Conservation (phyloP, 2,113 vertebrate genomes). For the Cyanocitta stelleri region DNA sequence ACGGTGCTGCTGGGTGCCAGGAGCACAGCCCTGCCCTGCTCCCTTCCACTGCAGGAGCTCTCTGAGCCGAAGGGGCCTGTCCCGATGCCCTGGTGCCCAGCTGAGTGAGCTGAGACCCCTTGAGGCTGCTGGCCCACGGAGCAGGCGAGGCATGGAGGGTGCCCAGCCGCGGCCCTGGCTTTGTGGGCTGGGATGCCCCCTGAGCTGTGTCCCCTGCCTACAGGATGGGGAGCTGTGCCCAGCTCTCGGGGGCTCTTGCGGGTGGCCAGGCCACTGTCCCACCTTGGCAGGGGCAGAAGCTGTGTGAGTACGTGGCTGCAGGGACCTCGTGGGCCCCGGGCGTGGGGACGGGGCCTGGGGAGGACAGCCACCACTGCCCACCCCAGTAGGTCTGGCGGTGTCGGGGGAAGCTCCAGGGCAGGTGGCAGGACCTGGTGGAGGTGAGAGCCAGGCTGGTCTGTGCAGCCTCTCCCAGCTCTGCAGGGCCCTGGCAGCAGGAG, state of each 20-base stretch:
- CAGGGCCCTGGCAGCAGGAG: not conserved
- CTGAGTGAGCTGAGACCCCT: not conserved
- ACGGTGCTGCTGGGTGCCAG: not conserved
- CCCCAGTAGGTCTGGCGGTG: not conserved
- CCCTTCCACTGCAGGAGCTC: not conserved
- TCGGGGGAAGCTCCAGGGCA: not conserved
- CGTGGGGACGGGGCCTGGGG: not conserved
- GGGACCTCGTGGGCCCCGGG: not conserved
- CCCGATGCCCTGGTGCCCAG: accelerated
- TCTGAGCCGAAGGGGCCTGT: not conserved
- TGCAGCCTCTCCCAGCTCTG: not conserved
- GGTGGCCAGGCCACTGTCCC: not conserved
- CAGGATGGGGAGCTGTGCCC: not conserved
- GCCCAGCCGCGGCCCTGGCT: not conserved
- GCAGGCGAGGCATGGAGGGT: not conserved
- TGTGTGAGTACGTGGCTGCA: accelerated
- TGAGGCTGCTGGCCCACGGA: accelerated
- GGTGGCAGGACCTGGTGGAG: not conserved
- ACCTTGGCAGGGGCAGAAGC: not conserved
- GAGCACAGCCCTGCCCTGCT: not conserved
- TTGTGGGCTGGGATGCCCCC: not conserved
- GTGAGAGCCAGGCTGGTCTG: not conserved
- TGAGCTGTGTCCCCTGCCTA: not conserved
- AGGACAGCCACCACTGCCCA: not conserved
- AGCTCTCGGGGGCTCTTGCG: not conserved